phyloP scores from a whole-genome alignment of 2,113 vertebrate species.

The Illadopsis cleaveri region DNA sequence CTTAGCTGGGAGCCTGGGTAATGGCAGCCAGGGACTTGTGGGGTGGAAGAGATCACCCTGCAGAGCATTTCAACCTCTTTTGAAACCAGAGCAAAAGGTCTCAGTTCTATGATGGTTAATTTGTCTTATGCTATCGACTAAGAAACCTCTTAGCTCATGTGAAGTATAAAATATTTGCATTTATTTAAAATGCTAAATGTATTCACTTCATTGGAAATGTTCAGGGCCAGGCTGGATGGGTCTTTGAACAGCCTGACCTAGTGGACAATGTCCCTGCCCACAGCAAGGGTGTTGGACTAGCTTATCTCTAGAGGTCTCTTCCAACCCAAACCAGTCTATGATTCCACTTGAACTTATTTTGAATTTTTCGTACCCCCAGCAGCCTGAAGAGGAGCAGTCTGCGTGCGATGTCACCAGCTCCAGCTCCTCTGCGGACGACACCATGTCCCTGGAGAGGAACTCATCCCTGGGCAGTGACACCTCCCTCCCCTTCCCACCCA shows the following conservation, averaged over 20 bases:
- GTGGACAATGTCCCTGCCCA: not conserved
- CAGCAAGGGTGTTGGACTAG: not conserved
- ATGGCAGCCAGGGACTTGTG: not conserved
- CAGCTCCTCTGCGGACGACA: conserved; percentile 90
- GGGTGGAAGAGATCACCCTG: not conserved
- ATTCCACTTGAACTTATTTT: not conserved
- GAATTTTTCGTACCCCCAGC: not conserved
- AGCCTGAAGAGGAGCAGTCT: conserved; percentile 74
- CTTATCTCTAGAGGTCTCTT: not conserved
- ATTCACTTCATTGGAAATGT: not conserved
- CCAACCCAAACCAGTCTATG: not conserved
- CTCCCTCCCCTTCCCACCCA: conserved; percentile 70
- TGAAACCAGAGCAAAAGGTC: not conserved
- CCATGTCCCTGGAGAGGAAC: conserved; percentile 82
- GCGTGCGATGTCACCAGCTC: conserved; percentile 80
- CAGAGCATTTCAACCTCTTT: not conserved
- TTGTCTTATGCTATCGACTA: not conserved
- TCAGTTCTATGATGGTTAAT: not conserved
- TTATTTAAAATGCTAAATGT: not conserved
- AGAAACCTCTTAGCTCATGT: not conserved
- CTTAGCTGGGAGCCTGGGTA: not conserved
- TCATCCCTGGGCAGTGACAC: conserved; percentile 81
- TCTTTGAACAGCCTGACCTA: not conserved
- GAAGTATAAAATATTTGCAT: not conserved
- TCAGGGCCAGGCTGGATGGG: not conserved